These are phyloP conservation scores for Anarrhichthys ocellatus DNA, from an alignment of 2,113 vertebrate species.

Conservation along the genomic window DNA sequence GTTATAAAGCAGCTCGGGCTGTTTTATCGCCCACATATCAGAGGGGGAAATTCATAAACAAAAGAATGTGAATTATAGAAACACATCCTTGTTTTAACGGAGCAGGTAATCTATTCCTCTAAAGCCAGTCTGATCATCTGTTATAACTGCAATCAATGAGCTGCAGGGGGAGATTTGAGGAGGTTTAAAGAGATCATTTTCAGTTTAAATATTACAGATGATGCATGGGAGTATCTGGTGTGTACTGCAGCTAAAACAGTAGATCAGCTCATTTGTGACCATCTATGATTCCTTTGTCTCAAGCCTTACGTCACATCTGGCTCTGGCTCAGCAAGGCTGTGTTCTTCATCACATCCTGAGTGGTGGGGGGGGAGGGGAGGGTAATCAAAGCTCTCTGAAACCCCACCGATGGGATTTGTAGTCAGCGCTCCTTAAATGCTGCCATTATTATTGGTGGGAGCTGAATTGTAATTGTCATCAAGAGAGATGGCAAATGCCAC, in stretches of 20 bases:
- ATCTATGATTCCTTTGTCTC: conserved; percentile 78
- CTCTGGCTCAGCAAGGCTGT: conserved; percentile 58
- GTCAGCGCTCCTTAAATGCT: conserved; percentile 33
- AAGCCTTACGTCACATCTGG: conserved; percentile 75
- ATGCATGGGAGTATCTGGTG: conserved; percentile 7
- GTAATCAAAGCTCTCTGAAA: conserved; percentile 47
- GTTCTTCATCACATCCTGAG: conserved; percentile 52
- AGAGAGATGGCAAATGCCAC: conserved; percentile 5
- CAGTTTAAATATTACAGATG: conserved; percentile 5
- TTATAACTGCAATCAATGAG: conserved; percentile 29
- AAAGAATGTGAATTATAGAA: neutral
- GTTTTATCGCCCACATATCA: neutral
- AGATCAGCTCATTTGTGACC: conserved; percentile 48
- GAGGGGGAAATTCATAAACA: neutral
- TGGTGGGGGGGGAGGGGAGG: conserved; percentile 57
- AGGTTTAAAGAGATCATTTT: neutral
- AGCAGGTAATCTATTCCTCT: neutral
- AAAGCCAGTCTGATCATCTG: conserved; percentile 2
- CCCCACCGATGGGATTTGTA: conserved; percentile 52
- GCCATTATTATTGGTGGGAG: conserved; percentile 12
- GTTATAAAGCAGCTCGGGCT: neutral
- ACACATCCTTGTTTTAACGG: neutral
- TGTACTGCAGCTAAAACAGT: conserved; percentile 45
- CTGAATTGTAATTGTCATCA: conserved; percentile 3
- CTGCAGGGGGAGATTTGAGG: conserved; percentile 11